phyloP scores from a whole-genome alignment of 2,888 invertebrate genomes.

The Pandemis heparana region DNA sequence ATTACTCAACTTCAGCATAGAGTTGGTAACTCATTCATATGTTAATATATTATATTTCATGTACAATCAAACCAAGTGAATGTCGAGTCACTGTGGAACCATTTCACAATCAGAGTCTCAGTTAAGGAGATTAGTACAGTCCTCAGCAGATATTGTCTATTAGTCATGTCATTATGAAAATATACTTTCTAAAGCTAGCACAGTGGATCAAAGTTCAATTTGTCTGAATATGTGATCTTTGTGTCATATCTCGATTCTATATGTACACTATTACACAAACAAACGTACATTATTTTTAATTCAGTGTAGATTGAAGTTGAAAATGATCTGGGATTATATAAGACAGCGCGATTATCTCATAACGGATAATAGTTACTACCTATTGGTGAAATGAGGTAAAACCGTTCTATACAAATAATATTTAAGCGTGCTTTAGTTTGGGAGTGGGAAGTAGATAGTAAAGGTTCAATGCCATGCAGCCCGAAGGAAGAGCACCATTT shows the following conservation, averaged over 20 bases:
- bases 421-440: too few species aligned
- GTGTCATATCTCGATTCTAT: too few species aligned
- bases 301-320: slow-evolving; percentile 16
- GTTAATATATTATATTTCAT: slow-evolving; percentile 2
- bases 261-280: too few species aligned
- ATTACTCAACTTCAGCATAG: not conserved
- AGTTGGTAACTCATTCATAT: not conserved
- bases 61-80: not conserved
- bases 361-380: slow-evolving; percentile 13
- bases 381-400: slow-evolving; percentile 42
- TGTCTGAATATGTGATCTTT: not conserved
- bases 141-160: too few species aligned
- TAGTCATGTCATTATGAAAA: too few species aligned
- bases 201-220: too few species aligned
- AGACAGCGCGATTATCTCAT: slow-evolving; percentile 44
- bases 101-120: not conserved
- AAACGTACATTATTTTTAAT: not conserved
- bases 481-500: too few species aligned
- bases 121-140: too few species aligned
- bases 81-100: not conserved
- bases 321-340: slow-evolving; percentile 42
- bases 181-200: too few species aligned
- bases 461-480: too few species aligned
- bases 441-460: too few species aligned
- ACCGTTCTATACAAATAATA: not conserved